Base-by-base conservation (phyloP, 2,113 vertebrate species). In the Aphelocoma coerulescens region DNA sequence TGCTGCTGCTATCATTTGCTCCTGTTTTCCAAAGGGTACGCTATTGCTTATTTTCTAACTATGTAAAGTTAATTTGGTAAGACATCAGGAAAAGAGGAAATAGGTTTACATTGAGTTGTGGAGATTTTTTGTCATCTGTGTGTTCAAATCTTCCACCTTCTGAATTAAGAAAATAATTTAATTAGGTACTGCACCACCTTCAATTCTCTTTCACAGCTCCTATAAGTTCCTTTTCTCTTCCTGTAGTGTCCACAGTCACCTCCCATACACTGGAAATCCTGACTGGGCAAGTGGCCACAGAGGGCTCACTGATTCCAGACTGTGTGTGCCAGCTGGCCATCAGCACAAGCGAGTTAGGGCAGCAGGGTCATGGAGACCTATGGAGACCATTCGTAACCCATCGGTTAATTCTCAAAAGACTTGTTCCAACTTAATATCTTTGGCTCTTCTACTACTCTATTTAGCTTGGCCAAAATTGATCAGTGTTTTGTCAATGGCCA, bases 381-480 rank as follows among this genome's bases (percentile, higher is more conserved):
- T 3, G 17, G 48, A 85, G 23, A 59, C 8, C 6, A 13, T 33
- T 57, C 0, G 0, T 76, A 79, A 54, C 13, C 30, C 39, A 59
- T 23, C 6, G 39, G 28, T 8, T 58, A 32, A 55, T 48, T 85
- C 58, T 7, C 54, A 44, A 78, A 88, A 85, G 12, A 46, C 10
- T 71, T 44, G 6, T 43, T 81, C 7, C 35, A 49, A 9, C 37
- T 85, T 84, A 89, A 46, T 39, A 6, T 52, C 41, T 62, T 69
- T 71, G 32, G 3, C 6, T 88, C 35, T 81, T 72, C 35, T 79
- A 13, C 51, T 82, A 59, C 21, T 55, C 23, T 48, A 21, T 52
- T 16, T 68, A 48, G 10, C 14, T 51, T 44, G 19, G 10, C 13
- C 59, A 43, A 95, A 78, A 75, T 20, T 55, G 11, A 57, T 8